Evolutionary conservation across 2,113 vertebrate species (phyloP).

Genomic region (Lipotes vexillifer): DNA sequence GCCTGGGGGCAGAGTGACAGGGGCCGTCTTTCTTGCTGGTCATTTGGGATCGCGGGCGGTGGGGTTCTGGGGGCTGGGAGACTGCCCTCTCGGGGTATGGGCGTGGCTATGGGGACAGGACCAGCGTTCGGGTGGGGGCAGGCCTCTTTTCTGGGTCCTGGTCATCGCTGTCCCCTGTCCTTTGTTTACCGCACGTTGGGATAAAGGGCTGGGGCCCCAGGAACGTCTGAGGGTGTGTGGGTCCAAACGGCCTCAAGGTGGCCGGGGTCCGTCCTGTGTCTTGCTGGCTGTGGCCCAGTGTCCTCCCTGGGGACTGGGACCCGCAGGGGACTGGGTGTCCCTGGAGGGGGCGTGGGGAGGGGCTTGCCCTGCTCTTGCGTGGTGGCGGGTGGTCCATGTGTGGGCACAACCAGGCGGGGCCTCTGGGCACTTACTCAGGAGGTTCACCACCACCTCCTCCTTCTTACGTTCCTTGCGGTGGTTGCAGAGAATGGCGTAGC

Average conservation of each 20-base stretch:
- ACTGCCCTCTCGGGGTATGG: background rate
- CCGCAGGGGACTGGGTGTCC: background rate
- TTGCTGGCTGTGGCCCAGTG: too few species aligned
- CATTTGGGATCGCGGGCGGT: background rate
- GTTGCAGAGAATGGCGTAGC: background rate
- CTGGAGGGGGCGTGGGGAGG: too few species aligned
- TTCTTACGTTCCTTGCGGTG: background rate
- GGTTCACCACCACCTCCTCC: background rate
- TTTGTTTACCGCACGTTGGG: background rate
- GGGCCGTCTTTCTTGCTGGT: background rate
- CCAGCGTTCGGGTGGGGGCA: background rate
- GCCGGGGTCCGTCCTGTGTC: fast-evolving
- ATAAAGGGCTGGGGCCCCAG: background rate
- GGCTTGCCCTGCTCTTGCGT: background rate
- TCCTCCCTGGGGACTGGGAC: background rate
- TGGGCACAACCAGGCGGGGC: background rate
- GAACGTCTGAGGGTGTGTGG: background rate
- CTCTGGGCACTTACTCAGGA: background rate
- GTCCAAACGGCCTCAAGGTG: fast-evolving
- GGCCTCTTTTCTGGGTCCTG: background rate
- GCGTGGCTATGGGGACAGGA: background rate
- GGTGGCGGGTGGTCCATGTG: background rate
- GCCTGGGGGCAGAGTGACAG: background rate
- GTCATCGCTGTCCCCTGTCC: fast-evolving
- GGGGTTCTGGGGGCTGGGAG: background rate